These are phyloP conservation scores for Neria commutata DNA, from an alignment of 2,888 invertebrate species.

Conservation along the genomic window DNA sequence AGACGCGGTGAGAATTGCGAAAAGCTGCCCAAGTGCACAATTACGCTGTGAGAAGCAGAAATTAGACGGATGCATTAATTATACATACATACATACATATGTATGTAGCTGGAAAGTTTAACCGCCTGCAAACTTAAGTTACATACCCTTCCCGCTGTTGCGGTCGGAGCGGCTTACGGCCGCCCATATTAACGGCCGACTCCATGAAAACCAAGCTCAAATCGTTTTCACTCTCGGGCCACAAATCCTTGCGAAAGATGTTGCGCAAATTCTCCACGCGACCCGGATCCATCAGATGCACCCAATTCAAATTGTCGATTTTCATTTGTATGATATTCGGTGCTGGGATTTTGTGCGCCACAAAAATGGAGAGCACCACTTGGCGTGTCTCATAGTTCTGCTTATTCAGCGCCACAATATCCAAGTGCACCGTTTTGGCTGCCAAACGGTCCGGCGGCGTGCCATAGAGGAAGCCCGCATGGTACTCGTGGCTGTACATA, in stretches of 20 bases:
- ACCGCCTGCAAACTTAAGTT: not conserved
- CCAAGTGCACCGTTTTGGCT: conserved; percentile 66
- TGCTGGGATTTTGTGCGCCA: conserved; percentile 73
- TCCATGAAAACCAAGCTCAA: conserved; percentile 83
- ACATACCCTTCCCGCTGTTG: conserved; percentile 81
- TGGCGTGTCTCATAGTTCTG: conserved; percentile 78
- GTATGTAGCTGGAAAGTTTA: not conserved
- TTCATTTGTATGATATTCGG: conserved; percentile 83
- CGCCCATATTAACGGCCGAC: conserved; percentile 84
- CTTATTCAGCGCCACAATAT: conserved; percentile 78
- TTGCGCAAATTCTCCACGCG: conserved; percentile 77
- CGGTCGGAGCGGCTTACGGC: conserved; percentile 79
- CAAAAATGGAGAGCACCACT: conserved; percentile 68
- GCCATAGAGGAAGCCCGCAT: conserved; percentile 83
- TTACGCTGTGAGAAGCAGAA: conserved; percentile 70
- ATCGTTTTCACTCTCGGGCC: conserved; percentile 77
- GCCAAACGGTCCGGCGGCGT: conserved; percentile 73
- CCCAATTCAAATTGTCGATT: conserved; percentile 87
- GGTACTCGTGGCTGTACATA: conserved; percentile 78
- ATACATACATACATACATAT: not conserved
- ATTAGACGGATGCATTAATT: not conserved
- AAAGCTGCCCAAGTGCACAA: conserved; percentile 80
- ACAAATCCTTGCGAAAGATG: conserved; percentile 77
- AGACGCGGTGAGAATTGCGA: conserved; percentile 70
- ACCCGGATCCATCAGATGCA: conserved; percentile 79